Evolutionary conservation across 2,888 invertebrate genomes (phyloP).

Genomic region (Stratiomys singularior): DNA sequence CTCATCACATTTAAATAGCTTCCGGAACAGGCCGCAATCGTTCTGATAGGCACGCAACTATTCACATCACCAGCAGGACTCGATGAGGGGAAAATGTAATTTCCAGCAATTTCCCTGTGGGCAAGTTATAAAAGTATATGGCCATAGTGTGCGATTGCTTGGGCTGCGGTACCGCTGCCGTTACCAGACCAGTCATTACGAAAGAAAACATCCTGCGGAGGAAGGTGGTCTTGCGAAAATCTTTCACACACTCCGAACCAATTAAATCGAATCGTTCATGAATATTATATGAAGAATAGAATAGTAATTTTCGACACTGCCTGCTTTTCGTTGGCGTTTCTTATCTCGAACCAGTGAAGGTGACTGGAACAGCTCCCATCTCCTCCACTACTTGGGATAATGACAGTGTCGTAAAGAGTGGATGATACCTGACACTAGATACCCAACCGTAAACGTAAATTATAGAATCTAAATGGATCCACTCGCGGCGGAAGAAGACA

Average conservation of each 20-base stretch:
- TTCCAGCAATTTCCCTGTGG: slow-evolving; percentile 40
- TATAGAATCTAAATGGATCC: no score
- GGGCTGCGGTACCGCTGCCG: neutral
- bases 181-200: neutral
- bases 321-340: no score
- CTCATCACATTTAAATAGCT: slow-evolving; percentile 31
- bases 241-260: neutral
- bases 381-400: no score
- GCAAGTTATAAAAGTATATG: slow-evolving; percentile 37
- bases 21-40: slow-evolving; percentile 36
- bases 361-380: no score
- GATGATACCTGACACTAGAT: no score
- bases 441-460: no score
- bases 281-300: slow-evolving; percentile 18
- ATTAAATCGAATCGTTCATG: slow-evolving; percentile 28
- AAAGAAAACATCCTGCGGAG: slow-evolving; percentile 13
- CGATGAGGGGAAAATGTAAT: slow-evolving; percentile 23
- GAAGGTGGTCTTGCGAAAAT: slow-evolving; percentile 11
- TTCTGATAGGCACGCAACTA: slow-evolving; percentile 17
- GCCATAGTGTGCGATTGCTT: neutral
- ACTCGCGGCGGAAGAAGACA: no score
- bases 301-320: no score
- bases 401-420: no score
- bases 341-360: no score
- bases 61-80: neutral